Conservation (phyloP, 2,797 vertebrate genomes). For the Neopelma chrysocephalum region DNA sequence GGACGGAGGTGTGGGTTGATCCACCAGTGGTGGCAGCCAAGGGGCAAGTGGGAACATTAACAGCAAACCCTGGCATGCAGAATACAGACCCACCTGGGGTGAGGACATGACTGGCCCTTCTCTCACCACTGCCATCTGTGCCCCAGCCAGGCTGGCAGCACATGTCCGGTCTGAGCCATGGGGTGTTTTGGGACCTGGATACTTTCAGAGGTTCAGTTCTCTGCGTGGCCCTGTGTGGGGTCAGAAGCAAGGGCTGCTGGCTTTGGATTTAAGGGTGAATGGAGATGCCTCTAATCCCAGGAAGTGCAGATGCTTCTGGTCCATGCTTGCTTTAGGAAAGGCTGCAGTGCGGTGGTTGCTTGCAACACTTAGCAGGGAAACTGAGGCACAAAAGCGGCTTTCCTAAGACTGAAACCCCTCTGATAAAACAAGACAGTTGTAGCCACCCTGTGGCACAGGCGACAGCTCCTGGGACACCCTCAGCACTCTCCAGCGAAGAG, state of each 20-base stretch:
- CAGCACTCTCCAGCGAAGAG: rapidly evolving
- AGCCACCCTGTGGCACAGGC: rapidly evolving
- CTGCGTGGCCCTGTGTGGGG: not conserved
- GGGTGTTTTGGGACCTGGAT: not conserved
- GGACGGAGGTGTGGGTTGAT: rapidly evolving
- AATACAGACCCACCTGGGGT: rapidly evolving
- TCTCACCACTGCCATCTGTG: not conserved
- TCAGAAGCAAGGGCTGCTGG: not conserved
- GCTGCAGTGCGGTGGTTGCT: not conserved
- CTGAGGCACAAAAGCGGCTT: not conserved
- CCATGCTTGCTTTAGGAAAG: not conserved
- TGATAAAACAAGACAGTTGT: not conserved
- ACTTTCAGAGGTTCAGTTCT: not conserved
- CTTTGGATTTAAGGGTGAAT: not conserved
- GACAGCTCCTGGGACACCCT: not conserved
- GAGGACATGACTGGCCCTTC: not conserved
- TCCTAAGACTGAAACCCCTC: not conserved
- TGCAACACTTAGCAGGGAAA: not conserved
- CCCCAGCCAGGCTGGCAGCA: not conserved
- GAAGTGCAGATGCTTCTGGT: not conserved
- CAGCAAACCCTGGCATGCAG: not conserved
- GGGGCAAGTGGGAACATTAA: not conserved
- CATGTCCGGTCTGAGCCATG: rapidly evolving
- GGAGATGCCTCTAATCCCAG: not conserved
- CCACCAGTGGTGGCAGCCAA: not conserved